Evolutionary conservation across 2,113 vertebrate species (phyloP), one percentile per base, ranked within the genome.

Genomic region (Etheostoma cragini): DNA sequence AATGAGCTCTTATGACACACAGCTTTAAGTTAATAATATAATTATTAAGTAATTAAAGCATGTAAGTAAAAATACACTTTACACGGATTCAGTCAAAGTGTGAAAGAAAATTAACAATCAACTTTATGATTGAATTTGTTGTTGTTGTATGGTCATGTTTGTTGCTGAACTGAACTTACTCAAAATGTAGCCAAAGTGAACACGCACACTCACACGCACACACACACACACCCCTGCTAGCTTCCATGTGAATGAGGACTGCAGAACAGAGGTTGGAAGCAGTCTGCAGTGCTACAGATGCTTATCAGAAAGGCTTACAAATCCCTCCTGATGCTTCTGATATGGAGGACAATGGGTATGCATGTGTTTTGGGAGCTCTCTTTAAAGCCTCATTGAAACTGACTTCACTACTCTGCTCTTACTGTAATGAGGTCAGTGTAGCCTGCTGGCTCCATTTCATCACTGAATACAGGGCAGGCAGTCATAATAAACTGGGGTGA

Each of bases 341-440:
- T 94, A 93, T 53, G 66, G 65, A 92, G 82, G 89, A 95, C 94
- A 94, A 95, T 95, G 87, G 93, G 71, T 88, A 76, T 94, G 91
- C 88, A 90, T 93, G 88, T 80, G 56, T 91, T 87, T 80, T 73
- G 86, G 82, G 83, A 85, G 78, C 88, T 87, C 79, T 81, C 88
- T 91, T 87, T 91, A 92, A 91, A 90, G 82, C 84, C 79, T 92
- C 76, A 87, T 73, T 92, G 89, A 93, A 93, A 90, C 91, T 77
- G 80, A 87, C 88, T 84, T 90, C 76, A 87, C 80, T 83, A 49
- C 79, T 81, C 65, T 81, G 81, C 81, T 90, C 81, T 78, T 91
- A 42, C 38, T 42, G 38, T 42, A 74, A 88, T 91, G 91, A 90
- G 91, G 88, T 92, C 89, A 93, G 80, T 66, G 69, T 19, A 50